A percentile compares a stretch with the other conserved stretches of the same genome.
Evolutionary conservation across 2,797 vertebrate genomes (phyloP).

Genomic region (Ceryle rudis): DNA sequence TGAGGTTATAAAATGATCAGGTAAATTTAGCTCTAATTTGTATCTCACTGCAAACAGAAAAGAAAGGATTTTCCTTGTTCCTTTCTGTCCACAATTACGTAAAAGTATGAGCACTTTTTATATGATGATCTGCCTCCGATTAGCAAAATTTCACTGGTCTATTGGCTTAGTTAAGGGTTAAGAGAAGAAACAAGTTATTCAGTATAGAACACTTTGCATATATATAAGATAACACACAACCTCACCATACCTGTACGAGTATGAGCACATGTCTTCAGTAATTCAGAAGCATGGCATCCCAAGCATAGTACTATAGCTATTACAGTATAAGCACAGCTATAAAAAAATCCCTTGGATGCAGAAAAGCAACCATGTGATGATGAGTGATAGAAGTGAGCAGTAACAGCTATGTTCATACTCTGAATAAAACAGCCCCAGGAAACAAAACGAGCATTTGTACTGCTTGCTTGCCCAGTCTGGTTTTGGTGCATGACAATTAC

Average conservation of each 20-base stretch:
- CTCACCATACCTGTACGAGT: background rate
- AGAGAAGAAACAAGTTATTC: background rate
- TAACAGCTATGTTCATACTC: background rate
- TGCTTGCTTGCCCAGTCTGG: background rate
- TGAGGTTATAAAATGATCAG: background rate
- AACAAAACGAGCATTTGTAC: background rate
- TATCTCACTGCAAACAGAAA: background rate
- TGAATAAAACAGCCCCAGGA: background rate
- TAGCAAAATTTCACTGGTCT: background rate
- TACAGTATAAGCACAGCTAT: rapidly evolving
- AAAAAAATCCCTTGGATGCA: background rate
- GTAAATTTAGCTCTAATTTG: background rate
- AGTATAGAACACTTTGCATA: background rate
- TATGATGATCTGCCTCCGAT: background rate
- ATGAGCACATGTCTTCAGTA: background rate
- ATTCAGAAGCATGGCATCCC: background rate
- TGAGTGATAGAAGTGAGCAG: background rate
- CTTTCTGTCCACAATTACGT: background rate
- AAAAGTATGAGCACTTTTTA: background rate
- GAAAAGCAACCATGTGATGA: background rate
- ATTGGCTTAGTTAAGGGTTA: background rate
- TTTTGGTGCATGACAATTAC: background rate
- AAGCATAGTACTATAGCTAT: background rate
- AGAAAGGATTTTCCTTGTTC: background rate
- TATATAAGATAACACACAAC: background rate